These are phyloP conservation scores for Edolisoma coerulescens DNA, from an alignment of 2,113 vertebrate genomes.

Conservation along the genomic window DNA sequence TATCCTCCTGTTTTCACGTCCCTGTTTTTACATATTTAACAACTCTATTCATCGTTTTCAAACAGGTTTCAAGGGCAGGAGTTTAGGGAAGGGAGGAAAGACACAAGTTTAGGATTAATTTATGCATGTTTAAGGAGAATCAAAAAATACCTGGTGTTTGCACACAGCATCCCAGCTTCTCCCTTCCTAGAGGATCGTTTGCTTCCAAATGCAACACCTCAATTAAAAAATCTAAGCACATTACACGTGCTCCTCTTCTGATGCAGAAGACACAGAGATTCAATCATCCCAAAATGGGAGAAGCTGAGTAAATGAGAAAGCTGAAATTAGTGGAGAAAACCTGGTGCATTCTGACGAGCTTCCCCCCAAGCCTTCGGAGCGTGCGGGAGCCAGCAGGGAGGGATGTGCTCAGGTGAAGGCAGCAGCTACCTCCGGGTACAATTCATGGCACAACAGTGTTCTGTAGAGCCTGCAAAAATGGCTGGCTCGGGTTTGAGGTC, in stretches of 20 bases:
- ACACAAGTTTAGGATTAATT: neutral
- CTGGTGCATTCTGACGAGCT: neutral
- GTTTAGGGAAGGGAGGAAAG: neutral
- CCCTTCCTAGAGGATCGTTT: neutral
- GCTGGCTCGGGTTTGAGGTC: conserved; percentile 27
- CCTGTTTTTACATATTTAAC: neutral
- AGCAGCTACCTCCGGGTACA: neutral
- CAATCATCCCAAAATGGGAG: neutral
- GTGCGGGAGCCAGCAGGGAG: neutral
- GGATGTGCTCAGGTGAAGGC: neutral
- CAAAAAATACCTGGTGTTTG: neutral
- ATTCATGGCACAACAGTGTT: neutral
- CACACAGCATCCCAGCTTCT: neutral
- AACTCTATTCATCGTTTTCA: neutral
- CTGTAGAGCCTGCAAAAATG: conserved; percentile 18
- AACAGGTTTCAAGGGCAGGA: neutral
- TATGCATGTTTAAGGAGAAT: neutral
- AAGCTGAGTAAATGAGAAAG: neutral
- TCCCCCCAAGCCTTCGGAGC: neutral
- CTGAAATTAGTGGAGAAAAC: neutral
- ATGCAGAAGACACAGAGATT: neutral
- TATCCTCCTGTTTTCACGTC: neutral
- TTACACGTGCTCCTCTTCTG: neutral
- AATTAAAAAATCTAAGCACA: neutral
- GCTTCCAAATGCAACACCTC: neutral